Evolutionary conservation across 2,113 vertebrate species (phyloP), one percentile per base, ranked within the genome.

Genomic region (Trochalopteron elliotii): DNA sequence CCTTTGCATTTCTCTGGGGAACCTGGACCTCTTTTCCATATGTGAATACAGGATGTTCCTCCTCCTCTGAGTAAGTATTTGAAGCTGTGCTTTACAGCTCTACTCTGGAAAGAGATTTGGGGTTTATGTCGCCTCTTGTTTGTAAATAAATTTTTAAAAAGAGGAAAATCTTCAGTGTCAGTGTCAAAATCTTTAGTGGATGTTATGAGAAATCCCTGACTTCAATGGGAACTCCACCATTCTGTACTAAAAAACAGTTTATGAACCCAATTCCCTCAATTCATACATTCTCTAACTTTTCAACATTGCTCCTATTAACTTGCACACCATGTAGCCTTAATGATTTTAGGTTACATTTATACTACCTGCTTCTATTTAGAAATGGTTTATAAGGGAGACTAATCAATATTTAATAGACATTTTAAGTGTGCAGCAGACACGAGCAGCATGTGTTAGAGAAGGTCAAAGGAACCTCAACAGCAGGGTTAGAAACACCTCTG

Each of bases 361-460:
- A 86, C 83, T 92, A 67, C 89, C 63, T n/a, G 71, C 40, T 69
- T 70, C 87, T 87, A 77, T 90, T 94, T 91, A 80, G 83, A 83
- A 96, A 94, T 74, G 67, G 79, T 68, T 95, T 95, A 80, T 90
- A 70, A 83, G 79, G 67, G 45, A 92, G 74, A 23, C 45, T 59
- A 78, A 96, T 97, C 88, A 86, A 93, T 94, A 88, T 77, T 86
- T 83, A 91, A 94, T 67, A 90, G 85, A 52, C 49, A 77, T 88
- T 93, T 85, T 55, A 88, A 88, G 68, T 10, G 82, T 64, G 68
- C 71, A 77, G 83, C 68, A 94, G 91, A 86, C 91, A 93, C 0
- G 31, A 93, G 85, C 18, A 94, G 92, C 92, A 78, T 68, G 44
- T 40, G 60, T 22, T 77, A 33, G 74, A 65, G 72, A 70, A 76